Conservation (phyloP, 2,888 invertebrate species). For the Pegoplata infirma region DNA sequence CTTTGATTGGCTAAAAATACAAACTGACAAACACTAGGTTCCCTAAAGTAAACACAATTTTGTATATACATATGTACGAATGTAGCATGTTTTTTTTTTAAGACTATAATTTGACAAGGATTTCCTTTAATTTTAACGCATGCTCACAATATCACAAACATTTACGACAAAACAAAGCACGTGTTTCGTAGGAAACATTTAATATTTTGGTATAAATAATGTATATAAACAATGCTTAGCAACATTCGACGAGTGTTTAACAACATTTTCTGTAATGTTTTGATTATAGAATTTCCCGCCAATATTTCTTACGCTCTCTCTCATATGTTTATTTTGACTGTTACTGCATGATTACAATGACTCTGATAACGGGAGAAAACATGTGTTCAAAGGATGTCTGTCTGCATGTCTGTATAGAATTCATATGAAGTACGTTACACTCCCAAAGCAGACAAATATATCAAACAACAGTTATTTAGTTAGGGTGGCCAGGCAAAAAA, state of each 20-base stretch:
- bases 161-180: constrained; percentile 42
- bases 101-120: constrained; percentile 66
- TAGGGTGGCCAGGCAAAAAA: too few species aligned
- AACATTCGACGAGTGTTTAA: constrained; percentile 36
- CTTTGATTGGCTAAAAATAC: constrained; percentile 63
- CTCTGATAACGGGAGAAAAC: not conserved
- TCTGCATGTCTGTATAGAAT: not conserved
- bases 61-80: not conserved
- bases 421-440: not conserved
- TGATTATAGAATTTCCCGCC: constrained; percentile 22
- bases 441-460: not conserved
- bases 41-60: constrained; percentile 61
- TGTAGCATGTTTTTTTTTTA: constrained; percentile 34
- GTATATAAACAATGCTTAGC: constrained; percentile 41
- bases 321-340: not conserved
- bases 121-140: constrained; percentile 68
- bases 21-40: constrained; percentile 60
- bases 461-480: constrained; percentile 10
- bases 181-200: constrained; percentile 23
- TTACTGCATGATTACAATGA: not conserved
- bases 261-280: constrained; percentile 33
- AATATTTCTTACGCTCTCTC: not conserved
- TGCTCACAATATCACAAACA: constrained; percentile 39
- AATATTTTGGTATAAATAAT: constrained; percentile 6
- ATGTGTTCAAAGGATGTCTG: not conserved